Evolutionary conservation across 2,888 invertebrate species (phyloP), one percentile per base, ranked within the genome.

Genomic region (Bombylius major): DNA sequence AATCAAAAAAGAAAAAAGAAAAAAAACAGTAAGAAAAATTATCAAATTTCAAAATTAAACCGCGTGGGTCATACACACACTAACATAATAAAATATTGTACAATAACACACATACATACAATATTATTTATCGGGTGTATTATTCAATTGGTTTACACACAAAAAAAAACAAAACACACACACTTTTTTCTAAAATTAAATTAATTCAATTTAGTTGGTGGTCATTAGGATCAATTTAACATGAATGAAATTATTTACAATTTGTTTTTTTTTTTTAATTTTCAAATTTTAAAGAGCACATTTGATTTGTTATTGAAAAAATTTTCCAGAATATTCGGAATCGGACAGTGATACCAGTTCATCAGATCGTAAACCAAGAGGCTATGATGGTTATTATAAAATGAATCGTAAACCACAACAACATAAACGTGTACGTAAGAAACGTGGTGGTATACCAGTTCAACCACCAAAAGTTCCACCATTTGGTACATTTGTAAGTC

Each of bases 401-500:
- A 82, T 81, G 60, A 84, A 81, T 66, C 79, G 82, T 62, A 84
- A 84, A 69, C 77, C 83, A 8, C 80, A 82, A 50, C 79, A 84
- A 23, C 84, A 85, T 68, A 87, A 87, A 69, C 79, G 86, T 68
- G 81, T 82, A 63, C 80, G 84, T 59, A 84, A 83, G 73, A 85
- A 85, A 76, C 81, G 84, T 61, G 80, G 81, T n/a, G 83, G 84
- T 14, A 86, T 92, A 66, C 88, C 91, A 3, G 91, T 91, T 36
- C 88, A 91, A 63, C 89, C 89, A 54, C 91, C 92, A 1, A 78
- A 89, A 60, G 88, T 89, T 55, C 83, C 85, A 57, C 82, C 84
- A 56, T 76, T 87, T 62, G 83, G 82, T 50, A 82, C 82, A 69
- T 82, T 81, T 58, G 82, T 82, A 33, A 81, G 81, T 51, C 83